phyloP scores from a whole-genome alignment of 2,888 invertebrate genomes.

The Chirona hameri region DNA sequence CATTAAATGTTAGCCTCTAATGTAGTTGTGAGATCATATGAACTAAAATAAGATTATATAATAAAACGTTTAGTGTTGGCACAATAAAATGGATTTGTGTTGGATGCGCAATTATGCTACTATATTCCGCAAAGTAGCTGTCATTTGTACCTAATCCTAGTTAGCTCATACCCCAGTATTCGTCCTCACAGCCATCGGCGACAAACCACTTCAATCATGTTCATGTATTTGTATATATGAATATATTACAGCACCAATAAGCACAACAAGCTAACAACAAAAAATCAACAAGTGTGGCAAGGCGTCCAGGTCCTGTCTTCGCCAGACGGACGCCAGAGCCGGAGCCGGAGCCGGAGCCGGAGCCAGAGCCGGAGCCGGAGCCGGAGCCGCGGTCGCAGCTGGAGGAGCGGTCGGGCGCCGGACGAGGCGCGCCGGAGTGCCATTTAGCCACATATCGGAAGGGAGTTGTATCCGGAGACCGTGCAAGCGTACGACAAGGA shows the following conservation, averaged over 20 bases:
- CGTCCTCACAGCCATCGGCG: no score
- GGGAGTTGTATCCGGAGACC: not conserved
- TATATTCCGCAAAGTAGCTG: no score
- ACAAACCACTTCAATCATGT: not conserved
- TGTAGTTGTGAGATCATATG: no score
- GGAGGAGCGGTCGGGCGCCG: not conserved
- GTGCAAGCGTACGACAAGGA: not conserved
- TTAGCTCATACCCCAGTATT: no score
- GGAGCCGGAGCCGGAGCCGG: no score
- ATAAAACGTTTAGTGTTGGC: no score
- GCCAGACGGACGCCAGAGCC: not conserved
- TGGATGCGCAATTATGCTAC: no score
- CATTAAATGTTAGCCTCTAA: no score
- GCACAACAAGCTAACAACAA: constrained; percentile 2
- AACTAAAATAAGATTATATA: no score
- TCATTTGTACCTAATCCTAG: no score
- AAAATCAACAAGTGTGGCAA: not conserved
- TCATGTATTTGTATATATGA: not conserved
- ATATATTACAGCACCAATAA: constrained; percentile 7
- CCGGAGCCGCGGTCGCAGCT: not conserved
- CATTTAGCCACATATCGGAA: not conserved
- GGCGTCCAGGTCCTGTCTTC: not conserved
- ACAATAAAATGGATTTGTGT: no score
- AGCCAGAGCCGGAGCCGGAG: not conserved
- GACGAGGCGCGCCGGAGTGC: not conserved